A percentile compares a stretch with the other conserved stretches of the same genome.
Conservation (phyloP, 2,113 vertebrate genomes). For the Axis porcinus region DNA sequence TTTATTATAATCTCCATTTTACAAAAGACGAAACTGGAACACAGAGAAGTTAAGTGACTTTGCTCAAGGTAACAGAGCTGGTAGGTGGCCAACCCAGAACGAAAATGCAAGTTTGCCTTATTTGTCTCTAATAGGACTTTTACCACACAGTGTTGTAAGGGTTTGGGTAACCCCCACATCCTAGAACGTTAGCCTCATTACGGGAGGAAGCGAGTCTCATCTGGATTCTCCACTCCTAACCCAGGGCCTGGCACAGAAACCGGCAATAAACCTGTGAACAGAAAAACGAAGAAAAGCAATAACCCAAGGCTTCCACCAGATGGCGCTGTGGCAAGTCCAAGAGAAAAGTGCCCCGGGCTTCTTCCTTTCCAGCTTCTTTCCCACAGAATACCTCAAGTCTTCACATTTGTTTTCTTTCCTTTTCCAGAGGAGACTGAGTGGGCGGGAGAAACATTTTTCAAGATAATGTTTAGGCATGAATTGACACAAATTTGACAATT, state of each 20-base stretch:
- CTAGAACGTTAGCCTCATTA: background rate
- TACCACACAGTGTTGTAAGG: background rate
- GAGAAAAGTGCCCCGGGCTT: background rate
- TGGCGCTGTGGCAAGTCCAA: conserved; percentile 45
- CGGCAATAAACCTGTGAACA: background rate
- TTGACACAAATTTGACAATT: background rate
- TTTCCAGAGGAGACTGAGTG: conserved; percentile 11
- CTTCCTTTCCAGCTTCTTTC: background rate
- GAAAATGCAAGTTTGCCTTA: background rate
- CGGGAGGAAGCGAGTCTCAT: background rate
- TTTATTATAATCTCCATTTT: background rate
- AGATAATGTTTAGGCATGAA: background rate
- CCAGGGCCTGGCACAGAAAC: background rate
- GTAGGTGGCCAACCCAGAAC: background rate
- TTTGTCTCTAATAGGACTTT: background rate
- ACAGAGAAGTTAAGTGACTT: background rate
- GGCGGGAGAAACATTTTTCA: conserved; percentile 21
- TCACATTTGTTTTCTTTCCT: conserved; percentile 3
- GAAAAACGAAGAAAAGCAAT: background rate
- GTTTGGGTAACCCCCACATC: background rate
- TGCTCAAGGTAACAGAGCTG: background rate
- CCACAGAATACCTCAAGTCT: background rate
- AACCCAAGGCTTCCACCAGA: conserved; percentile 28
- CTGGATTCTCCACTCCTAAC: background rate
- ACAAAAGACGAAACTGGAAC: background rate